Conservation (phyloP, 2,113 vertebrate genomes). For the Stegostoma tigrinum region DNA sequence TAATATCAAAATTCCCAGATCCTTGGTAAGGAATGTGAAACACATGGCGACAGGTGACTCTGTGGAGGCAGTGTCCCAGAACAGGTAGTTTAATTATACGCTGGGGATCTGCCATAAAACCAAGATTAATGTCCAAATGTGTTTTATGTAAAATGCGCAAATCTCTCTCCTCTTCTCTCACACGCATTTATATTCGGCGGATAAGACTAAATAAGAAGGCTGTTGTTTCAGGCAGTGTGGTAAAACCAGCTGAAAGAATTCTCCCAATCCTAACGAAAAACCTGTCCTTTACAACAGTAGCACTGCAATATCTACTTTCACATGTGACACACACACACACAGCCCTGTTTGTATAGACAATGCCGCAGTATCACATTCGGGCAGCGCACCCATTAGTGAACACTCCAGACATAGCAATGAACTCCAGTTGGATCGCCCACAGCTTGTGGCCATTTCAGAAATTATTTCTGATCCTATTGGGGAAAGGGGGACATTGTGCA, state of each 20-base stretch:
- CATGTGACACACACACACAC: not conserved
- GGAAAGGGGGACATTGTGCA: not conserved
- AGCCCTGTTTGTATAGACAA: not conserved
- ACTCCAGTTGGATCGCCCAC: not conserved
- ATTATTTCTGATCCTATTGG: not conserved
- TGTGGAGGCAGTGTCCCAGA: not conserved
- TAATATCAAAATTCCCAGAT: not conserved
- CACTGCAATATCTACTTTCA: not conserved
- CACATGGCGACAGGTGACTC: not conserved
- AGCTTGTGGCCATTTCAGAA: not conserved
- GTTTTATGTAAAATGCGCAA: not conserved
- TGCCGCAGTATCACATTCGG: not conserved
- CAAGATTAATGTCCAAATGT: not conserved
- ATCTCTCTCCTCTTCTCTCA: not conserved
- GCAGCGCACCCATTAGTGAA: not conserved
- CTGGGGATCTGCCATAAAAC: not conserved
- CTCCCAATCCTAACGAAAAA: not conserved
- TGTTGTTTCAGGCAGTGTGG: not conserved
- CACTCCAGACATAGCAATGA: not conserved
- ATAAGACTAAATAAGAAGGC: not conserved
- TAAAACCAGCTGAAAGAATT: not conserved
- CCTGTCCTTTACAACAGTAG: not conserved
- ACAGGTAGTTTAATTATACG: not conserved
- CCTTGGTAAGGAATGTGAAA: not conserved
- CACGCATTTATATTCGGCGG: not conserved